Conservation (phyloP, 2,113 vertebrate genomes). For the Tympanuchus pallidicinctus region DNA sequence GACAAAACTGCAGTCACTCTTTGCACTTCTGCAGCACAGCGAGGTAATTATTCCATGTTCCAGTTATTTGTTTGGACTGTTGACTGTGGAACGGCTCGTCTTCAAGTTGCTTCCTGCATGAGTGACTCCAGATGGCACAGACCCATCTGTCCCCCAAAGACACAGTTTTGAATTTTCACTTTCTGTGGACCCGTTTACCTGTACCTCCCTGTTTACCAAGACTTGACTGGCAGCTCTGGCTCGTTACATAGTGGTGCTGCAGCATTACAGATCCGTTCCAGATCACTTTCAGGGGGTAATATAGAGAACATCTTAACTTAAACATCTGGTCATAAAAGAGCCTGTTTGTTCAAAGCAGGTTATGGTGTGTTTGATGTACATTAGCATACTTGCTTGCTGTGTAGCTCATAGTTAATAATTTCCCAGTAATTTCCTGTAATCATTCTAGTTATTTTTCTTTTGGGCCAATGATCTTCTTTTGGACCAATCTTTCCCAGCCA, state of each 20-base stretch:
- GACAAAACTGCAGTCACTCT: conserved; percentile 86
- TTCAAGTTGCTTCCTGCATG: conserved; percentile 64
- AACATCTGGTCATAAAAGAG: neutral
- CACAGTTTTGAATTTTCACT: neutral
- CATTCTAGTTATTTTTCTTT: conserved; percentile 6
- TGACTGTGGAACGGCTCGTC: conserved; percentile 62
- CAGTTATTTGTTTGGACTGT: conserved; percentile 67
- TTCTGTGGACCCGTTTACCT: neutral
- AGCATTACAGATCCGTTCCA: neutral
- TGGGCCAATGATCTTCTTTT: neutral
- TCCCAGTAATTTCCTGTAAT: neutral
- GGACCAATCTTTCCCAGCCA: no score
- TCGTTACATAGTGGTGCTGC: neutral
- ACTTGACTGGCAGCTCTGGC: neutral
- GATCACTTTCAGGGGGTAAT: neutral
- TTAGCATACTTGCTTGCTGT: neutral
- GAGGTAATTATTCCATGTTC: conserved; percentile 78
- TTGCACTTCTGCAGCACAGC: conserved; percentile 86
- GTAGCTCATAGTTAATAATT: neutral
- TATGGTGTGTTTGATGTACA: neutral
- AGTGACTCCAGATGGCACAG: neutral
- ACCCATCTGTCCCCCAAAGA: neutral
- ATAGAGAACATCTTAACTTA: no score
- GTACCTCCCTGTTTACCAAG: neutral
- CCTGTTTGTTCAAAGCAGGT: neutral